phyloP scores from a whole-genome alignment of 2,888 invertebrate genomes.

The Drosophila prostipennis region DNA sequence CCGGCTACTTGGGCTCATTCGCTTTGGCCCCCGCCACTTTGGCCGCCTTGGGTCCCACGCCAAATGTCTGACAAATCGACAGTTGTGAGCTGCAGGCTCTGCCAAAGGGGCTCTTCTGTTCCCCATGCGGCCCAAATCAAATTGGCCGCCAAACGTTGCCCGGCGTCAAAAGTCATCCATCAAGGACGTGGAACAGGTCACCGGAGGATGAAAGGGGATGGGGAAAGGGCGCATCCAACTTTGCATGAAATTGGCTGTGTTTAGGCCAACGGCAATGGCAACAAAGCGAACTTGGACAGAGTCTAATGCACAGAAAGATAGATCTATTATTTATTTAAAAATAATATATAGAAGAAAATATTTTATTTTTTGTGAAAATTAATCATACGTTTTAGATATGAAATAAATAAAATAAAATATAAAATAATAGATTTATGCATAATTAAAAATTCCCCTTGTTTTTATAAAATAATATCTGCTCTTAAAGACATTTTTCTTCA shows the following conservation, averaged over 20 bases:
- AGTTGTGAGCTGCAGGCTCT: conserved; percentile 45
- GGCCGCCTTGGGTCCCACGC: conserved; percentile 15
- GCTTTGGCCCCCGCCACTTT: conserved; percentile 11
- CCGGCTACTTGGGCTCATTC: conserved; percentile 18
- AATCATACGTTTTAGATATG: background rate
- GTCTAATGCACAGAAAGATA: conserved; percentile 11
- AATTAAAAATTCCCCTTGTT: background rate
- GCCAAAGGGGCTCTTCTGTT: conserved; percentile 25
- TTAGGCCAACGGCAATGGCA: conserved; percentile 51
- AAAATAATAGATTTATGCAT: background rate
- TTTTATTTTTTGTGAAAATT: too few relatives aligned
- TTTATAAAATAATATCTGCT: too few relatives aligned
- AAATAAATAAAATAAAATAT: background rate
- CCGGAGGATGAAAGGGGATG: conserved; percentile 39
- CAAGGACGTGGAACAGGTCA: conserved; percentile 62
- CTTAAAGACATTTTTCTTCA: background rate
- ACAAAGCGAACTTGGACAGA: conserved; percentile 22
- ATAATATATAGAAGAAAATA: too few relatives aligned
- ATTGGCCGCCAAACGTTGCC: conserved; percentile 70
- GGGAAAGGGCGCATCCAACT: conserved; percentile 67
- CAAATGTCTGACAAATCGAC: conserved; percentile 56
- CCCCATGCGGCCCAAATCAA: conserved; percentile 63
- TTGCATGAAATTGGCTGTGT: conserved; percentile 72
- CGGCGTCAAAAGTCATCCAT: conserved; percentile 73
- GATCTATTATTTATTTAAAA: background rate